These are phyloP conservation scores for Eretmochelys imbricata DNA, from an alignment of 2,113 vertebrate genomes.

Conservation along the genomic window DNA sequence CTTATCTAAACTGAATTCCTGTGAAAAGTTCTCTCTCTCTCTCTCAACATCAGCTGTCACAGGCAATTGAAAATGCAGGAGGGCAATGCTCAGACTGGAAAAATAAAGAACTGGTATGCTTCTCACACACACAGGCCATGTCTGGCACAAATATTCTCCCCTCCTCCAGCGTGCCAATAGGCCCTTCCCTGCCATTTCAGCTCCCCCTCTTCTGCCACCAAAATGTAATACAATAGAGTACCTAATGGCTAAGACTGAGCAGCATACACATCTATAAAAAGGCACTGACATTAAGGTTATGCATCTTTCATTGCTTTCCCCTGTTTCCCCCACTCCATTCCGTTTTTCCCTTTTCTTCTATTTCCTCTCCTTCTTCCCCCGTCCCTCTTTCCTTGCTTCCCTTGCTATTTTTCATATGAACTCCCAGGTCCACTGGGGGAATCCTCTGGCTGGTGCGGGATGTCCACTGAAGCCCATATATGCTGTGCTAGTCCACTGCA, in stretches of 20 bases:
- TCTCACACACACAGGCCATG: not conserved
- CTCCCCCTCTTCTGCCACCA: not conserved
- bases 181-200: not conserved
- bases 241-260: fast-evolving
- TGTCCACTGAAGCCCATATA: not conserved
- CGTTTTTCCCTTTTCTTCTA: not conserved
- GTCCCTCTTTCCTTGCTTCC: not conserved
- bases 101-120: not conserved
- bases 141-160: not conserved
- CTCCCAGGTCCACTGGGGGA: not conserved
- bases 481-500: not conserved
- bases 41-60: slow-evolving; percentile 27
- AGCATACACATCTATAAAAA: not conserved
- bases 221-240: not conserved
- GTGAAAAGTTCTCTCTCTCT: slow-evolving; percentile 20
- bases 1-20: slow-evolving; percentile 49
- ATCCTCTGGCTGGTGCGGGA: not conserved
- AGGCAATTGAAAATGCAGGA: slow-evolving; percentile 45
- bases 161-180: not conserved
- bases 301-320: not conserved
- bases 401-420: not conserved
- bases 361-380: not conserved
- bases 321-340: not conserved
- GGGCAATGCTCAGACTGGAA: not conserved
- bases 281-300: not conserved